Base-by-base conservation (phyloP, 2,888 invertebrate species). In the Coelopa pilipes region DNA sequence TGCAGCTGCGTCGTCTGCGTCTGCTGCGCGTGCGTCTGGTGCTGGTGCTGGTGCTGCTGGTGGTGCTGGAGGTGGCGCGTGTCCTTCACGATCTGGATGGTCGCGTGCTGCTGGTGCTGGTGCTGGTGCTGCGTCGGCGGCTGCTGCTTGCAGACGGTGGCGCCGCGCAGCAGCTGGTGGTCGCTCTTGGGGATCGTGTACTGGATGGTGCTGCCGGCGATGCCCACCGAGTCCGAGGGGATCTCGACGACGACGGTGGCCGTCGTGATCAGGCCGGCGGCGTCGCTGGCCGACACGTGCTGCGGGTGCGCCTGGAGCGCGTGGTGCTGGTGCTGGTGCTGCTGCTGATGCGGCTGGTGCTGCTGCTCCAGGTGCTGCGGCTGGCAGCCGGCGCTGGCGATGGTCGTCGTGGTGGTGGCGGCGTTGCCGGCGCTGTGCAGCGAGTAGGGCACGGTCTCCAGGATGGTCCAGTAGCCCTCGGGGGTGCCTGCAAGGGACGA, bases 401-500 rank as follows among this genome's bases (percentile, higher is more conserved):
- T 75, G 13, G 77, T 76, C 13, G 78, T 72, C 17, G 66, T 73
- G 2, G 77, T 71, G 72, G 74, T 79, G 19, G 77, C 77, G 53
- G 74, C 62, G 19, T 46, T 59, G 55, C 47, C 69, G 46, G 74
- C 75, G 59, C 78, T 81, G 19, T 85, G 82, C 62, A 87, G 76
- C 4, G 86, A 82, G 66, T 86, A 86, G 4, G 87, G 87, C 73
- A 87, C 86, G 1, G 87, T 85, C 75, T 87, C 87, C 73, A 87
- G 73, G 55, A 87, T 87, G 13, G 87, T 87, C 87, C 87, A 87
- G 74, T 87, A 87, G 62, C 87, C 86, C 78, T 86, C 86, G 21
- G 80, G 75, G 7, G 80, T 78, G 59, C 78, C 82, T 82, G 71
- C 34, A 82, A 81, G 62, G 77, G 75, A 71, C n/a, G 34, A 34